Evolutionary conservation across 2,888 invertebrate species (phyloP).

Genomic region (Polietes domitor): DNA sequence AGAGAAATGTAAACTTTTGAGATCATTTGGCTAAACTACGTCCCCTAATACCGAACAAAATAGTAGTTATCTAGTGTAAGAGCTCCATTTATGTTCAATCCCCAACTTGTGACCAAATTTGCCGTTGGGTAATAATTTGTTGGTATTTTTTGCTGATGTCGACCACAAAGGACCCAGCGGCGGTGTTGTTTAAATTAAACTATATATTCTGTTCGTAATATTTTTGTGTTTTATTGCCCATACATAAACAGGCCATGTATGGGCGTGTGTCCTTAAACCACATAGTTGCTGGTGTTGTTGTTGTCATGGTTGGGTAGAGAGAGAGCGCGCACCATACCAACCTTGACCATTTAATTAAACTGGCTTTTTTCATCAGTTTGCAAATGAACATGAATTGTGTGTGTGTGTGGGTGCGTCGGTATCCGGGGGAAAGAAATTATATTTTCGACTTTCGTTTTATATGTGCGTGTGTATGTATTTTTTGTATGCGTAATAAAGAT

Average conservation of each 20-base stretch:
- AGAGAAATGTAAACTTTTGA: no score
- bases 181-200: slow-evolving; percentile 5
- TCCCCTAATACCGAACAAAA: no score
- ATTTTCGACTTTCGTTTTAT: no score
- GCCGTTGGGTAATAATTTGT: no score
- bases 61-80: no score
- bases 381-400: slow-evolving; percentile 4
- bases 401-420: background rate
- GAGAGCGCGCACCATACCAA: background rate
- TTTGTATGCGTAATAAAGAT: background rate
- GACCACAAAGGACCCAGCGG: background rate
- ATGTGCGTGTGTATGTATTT: background rate
- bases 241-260: background rate
- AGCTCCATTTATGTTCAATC: no score
- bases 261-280: background rate
- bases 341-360: slow-evolving; percentile 34
- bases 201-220: background rate
- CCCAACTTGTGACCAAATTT: no score
- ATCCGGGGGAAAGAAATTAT: background rate
- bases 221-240: background rate
- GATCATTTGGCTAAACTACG: no score
- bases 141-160: background rate
- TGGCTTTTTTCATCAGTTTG: background rate
- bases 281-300: background rate
- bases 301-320: background rate